Evolutionary conservation across 2,888 invertebrate species (phyloP).

Genomic region (Zygothrica quintamaculata): DNA sequence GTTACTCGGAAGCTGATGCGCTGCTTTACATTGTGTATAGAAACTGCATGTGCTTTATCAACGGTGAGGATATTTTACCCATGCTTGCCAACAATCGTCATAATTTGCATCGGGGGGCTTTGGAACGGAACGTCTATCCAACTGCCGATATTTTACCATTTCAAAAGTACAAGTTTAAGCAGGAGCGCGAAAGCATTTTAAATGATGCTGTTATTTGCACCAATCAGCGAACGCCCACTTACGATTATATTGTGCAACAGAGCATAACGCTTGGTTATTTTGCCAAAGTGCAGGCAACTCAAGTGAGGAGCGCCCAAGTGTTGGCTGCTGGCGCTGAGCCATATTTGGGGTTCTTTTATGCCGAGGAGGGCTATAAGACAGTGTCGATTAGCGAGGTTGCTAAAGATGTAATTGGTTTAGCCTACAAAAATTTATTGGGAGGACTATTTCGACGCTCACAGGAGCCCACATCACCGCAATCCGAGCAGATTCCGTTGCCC

Average conservation of each 20-base stretch:
- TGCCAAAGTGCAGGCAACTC: slow-evolving; percentile 88
- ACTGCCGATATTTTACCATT: slow-evolving; percentile 86
- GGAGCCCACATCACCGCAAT: slow-evolving; percentile 40
- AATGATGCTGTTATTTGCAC: slow-evolving; percentile 92
- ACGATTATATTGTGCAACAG: slow-evolving; percentile 91
- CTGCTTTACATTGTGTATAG: slow-evolving; percentile 83
- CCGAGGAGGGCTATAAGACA: slow-evolving; percentile 93
- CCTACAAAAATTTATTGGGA: slow-evolving; percentile 92
- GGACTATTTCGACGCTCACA: slow-evolving; percentile 84
- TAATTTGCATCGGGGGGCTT: slow-evolving; percentile 83
- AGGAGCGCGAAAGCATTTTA: slow-evolving; percentile 88
- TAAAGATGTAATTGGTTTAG: slow-evolving; percentile 89
- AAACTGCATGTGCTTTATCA: slow-evolving; percentile 92
- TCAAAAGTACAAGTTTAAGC: slow-evolving; percentile 94
- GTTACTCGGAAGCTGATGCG: slow-evolving; percentile 76
- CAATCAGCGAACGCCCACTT: slow-evolving; percentile 87
- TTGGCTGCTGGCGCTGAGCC: slow-evolving; percentile 92
- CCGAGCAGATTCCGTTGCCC: slow-evolving; percentile 72
- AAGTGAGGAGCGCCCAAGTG: slow-evolving; percentile 91
- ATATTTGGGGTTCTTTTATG: slow-evolving; percentile 94
- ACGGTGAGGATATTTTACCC: slow-evolving; percentile 89
- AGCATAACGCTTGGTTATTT: slow-evolving; percentile 81
- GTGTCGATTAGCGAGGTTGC: slow-evolving; percentile 96
- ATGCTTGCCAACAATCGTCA: slow-evolving; percentile 92
- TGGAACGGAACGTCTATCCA: slow-evolving; percentile 54